phyloP scores from a whole-genome alignment of 2,113 vertebrate species.

The Ictalurus punctatus region DNA sequence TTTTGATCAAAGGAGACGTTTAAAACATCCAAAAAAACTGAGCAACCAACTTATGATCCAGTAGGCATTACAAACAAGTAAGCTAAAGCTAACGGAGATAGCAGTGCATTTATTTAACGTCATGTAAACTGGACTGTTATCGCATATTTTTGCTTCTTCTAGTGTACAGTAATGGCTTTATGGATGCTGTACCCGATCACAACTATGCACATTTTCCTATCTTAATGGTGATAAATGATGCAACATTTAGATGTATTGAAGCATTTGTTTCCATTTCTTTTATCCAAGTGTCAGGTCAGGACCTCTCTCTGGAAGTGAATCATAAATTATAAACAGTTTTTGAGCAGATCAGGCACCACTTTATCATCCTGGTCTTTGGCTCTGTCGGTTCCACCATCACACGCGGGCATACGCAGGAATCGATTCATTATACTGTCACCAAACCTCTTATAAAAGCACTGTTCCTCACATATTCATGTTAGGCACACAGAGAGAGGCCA shows the following conservation, averaged over 20 bases:
- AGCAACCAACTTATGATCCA: no score
- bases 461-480: not conserved
- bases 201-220: not conserved
- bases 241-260: not conserved
- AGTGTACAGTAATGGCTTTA: no score
- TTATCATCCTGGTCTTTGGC: constrained; percentile 41
- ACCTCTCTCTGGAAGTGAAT: not conserved
- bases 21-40: no score
- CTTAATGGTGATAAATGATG: constrained; percentile 22
- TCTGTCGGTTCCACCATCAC: constrained; percentile 11
- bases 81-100: no score
- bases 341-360: constrained; percentile 5
- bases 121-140: no score
- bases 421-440: constrained; percentile 51
- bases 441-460: constrained; percentile 12
- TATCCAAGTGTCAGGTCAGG: not conserved
- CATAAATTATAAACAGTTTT: constrained; percentile 38
- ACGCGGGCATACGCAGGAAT: constrained; percentile 4
- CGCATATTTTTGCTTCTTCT: no score
- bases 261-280: not conserved
- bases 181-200: no score
- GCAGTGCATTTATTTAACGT: no score
- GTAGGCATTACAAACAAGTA: no score
- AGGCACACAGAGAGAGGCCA: not conserved
- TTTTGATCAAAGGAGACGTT: no score